Conservation (phyloP, 1,140 invertebrate species). For the Drosophila oshimai region DNA sequence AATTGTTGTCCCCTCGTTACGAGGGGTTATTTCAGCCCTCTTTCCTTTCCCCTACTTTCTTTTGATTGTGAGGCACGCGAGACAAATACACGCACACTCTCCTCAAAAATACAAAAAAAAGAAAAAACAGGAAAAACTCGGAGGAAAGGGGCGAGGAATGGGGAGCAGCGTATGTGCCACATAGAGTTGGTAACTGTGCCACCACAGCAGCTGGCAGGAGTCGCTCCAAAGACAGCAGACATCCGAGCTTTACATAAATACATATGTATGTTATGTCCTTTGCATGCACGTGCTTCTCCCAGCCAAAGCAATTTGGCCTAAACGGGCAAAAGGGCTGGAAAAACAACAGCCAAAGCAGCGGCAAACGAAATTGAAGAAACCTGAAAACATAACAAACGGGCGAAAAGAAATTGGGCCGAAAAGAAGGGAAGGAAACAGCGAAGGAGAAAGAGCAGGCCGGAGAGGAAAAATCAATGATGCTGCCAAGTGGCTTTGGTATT, state of each 20-base stretch:
- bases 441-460: slow-evolving; percentile 6
- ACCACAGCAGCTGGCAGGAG: slow-evolving; percentile 40
- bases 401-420: slow-evolving; percentile 6
- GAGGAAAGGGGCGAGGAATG: too few species aligned
- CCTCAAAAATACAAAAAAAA: neutral
- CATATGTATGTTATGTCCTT: slow-evolving; percentile 30
- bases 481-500: slow-evolving; percentile 57
- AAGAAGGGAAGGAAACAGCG: slow-evolving; percentile 8
- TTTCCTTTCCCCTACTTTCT: neutral
- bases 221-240: slow-evolving; percentile 46
- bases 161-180: slow-evolving; percentile 16
- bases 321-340: neutral
- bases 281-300: slow-evolving; percentile 67
- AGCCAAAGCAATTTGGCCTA: slow-evolving; percentile 45
- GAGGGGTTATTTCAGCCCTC: slow-evolving; percentile 6
- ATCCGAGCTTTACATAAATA: slow-evolving; percentile 10
- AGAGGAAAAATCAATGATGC: slow-evolving; percentile 78
- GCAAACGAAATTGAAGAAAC: slow-evolving; percentile 20
- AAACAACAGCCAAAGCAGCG: neutral
- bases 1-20: slow-evolving; percentile 60
- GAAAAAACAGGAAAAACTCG: neutral
- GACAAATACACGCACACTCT: slow-evolving; percentile 34
- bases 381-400: slow-evolving; percentile 26
- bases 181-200: slow-evolving; percentile 41
- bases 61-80: slow-evolving; percentile 49